Evolutionary conservation across 2,888 invertebrate genomes (phyloP).

Genomic region (Xylophagus ater): DNA sequence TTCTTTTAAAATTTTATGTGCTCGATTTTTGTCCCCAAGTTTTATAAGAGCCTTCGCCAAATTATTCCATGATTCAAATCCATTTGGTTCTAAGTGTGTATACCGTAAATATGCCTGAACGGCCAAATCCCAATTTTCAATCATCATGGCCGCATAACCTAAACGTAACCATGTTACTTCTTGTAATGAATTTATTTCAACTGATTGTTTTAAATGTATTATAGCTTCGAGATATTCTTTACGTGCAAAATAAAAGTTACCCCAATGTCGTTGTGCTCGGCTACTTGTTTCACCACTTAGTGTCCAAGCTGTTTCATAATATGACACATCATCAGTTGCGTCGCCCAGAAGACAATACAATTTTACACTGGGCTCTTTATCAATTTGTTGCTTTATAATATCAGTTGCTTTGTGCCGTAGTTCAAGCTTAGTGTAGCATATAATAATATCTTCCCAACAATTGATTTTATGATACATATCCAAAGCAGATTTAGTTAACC

Average conservation of each 20-base stretch:
- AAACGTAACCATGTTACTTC: conserved; percentile 75
- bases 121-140: conserved; percentile 70
- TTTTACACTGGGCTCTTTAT: conserved; percentile 68
- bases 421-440: conserved; percentile 77
- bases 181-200: conserved; percentile 80
- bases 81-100: conserved; percentile 74
- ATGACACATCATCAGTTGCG: conserved; percentile 61
- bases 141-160: conserved; percentile 71
- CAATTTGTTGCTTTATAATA: conserved; percentile 69
- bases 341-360: conserved; percentile 89
- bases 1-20: conserved; percentile 75
- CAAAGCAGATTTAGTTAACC: conserved; percentile 73
- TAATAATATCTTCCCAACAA: conserved; percentile 86
- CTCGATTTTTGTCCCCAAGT: conserved; percentile 72
- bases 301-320: conserved; percentile 86
- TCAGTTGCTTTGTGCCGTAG: conserved; percentile 84
- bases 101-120: conserved; percentile 78
- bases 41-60: conserved; percentile 87
- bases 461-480: conserved; percentile 64
- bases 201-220: conserved; percentile 67
- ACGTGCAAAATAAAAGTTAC: conserved; percentile 59
- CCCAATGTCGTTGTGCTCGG: conserved; percentile 82
- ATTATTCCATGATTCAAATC: conserved; percentile 98
- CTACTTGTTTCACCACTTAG: conserved; percentile 71
- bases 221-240: conserved; percentile 70